Conservation (phyloP, 2,113 vertebrate genomes). For the Fregata magnificens region DNA sequence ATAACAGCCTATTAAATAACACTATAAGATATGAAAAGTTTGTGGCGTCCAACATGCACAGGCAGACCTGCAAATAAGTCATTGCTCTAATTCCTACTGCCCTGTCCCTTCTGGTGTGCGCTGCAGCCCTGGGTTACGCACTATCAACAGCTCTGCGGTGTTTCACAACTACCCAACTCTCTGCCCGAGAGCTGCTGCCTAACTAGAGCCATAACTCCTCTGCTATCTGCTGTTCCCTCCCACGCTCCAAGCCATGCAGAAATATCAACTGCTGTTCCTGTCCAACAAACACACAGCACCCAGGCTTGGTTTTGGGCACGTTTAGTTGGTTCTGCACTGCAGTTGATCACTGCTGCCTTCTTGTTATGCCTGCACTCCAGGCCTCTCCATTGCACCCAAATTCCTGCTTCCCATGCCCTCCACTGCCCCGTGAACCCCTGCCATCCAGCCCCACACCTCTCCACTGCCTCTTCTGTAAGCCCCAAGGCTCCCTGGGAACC, state of each 20-base stretch:
- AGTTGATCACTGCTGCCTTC: not conserved
- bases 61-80: not conserved
- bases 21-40: not conserved
- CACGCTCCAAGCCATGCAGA: not conserved
- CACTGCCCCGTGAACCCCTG: too few relatives aligned
- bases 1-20: not conserved
- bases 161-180: not conserved
- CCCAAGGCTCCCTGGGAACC: not conserved
- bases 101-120: not conserved
- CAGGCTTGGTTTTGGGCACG: not conserved
- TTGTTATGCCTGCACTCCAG: not conserved
- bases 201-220: not conserved
- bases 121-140: not conserved
- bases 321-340: not conserved
- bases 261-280: not conserved
- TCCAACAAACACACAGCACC: not conserved
- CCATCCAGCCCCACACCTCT: not conserved
- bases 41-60: not conserved
- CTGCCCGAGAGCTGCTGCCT: not conserved
- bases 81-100: not conserved
- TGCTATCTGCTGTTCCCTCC: not conserved
- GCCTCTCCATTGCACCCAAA: not conserved
- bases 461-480: not conserved
- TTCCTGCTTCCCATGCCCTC: not conserved
- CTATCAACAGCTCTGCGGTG: not conserved